Percentiles rank a stretch among this genome's conserved stretches.
Evolutionary conservation across 2,888 invertebrate genomes (phyloP).

Genomic region (Leptinotarsa juncta): DNA sequence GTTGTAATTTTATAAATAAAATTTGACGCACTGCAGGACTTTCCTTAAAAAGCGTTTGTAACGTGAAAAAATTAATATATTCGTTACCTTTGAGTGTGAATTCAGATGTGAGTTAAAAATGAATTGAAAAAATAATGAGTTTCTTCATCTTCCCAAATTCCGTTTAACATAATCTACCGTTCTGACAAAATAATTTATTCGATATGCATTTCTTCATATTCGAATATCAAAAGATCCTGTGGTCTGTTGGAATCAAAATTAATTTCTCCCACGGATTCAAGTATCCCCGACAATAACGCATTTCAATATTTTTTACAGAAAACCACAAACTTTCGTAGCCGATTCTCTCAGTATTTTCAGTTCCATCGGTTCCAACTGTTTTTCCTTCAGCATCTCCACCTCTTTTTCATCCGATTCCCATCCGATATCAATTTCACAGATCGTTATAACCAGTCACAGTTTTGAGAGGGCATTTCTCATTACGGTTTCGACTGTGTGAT

Average conservation of each 20-base stretch:
- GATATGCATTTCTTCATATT: constrained; percentile 7
- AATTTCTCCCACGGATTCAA: background rate
- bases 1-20: too few relatives aligned
- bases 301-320: constrained; percentile 9
- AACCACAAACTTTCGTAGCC: constrained; percentile 1
- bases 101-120: too few relatives aligned
- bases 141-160: background rate
- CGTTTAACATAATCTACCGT: background rate
- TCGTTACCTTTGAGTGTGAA: too few relatives aligned
- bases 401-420: constrained; percentile 13
- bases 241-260: background rate
- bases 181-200: background rate
- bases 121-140: background rate
- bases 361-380: constrained; percentile 9
- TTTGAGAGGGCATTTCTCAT: constrained; percentile 27
- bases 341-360: constrained; percentile 1
- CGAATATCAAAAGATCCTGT: background rate
- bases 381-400: constrained; percentile 9
- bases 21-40: too few relatives aligned
- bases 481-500: constrained; percentile 20
- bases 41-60: too few relatives aligned
- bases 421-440: constrained; percentile 12
- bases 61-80: too few relatives aligned
- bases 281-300: background rate
- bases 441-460: constrained; percentile 19